These are phyloP conservation scores for Mythimna albipuncta DNA, from an alignment of 2,888 invertebrate species.

Conservation along the genomic window DNA sequence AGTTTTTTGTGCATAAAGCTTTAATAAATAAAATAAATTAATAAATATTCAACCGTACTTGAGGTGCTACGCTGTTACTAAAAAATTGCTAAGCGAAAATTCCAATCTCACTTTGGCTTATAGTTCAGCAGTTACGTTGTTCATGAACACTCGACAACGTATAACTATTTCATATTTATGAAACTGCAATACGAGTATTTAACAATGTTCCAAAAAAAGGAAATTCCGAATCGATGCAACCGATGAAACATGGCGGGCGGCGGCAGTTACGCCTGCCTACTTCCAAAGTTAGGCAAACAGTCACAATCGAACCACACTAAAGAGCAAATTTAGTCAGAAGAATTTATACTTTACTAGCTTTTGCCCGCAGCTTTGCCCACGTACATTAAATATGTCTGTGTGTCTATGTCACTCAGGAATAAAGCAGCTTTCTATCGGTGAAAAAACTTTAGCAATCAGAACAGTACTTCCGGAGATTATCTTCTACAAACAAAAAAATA, in stretches of 20 bases:
- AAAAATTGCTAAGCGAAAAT: background rate
- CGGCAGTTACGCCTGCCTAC: conserved; percentile 21
- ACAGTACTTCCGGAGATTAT: too few relatives aligned
- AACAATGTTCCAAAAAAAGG: background rate
- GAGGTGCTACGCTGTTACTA: too few relatives aligned
- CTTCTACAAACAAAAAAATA: too few relatives aligned
- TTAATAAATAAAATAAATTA: too few relatives aligned
- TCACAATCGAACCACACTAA: background rate
- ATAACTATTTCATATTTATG: background rate
- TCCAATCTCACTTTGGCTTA: background rate
- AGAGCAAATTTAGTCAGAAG: background rate
- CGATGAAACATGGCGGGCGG: conserved; percentile 7
- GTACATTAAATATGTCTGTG: too few relatives aligned
- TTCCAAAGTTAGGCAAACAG: conserved; percentile 5
- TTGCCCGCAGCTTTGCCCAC: too few relatives aligned
- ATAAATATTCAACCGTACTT: too few relatives aligned
- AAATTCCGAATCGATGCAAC: background rate
- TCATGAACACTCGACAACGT: background rate
- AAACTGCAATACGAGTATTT: background rate
- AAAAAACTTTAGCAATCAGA: too few relatives aligned
- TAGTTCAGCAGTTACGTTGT: background rate
- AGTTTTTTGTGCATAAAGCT: too few relatives aligned
- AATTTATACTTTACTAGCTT: background rate
- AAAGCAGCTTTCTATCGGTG: too few relatives aligned
- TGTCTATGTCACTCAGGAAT: too few relatives aligned